Conservation (phyloP, 2,888 invertebrate species). For the Gryllus longicercus region DNA sequence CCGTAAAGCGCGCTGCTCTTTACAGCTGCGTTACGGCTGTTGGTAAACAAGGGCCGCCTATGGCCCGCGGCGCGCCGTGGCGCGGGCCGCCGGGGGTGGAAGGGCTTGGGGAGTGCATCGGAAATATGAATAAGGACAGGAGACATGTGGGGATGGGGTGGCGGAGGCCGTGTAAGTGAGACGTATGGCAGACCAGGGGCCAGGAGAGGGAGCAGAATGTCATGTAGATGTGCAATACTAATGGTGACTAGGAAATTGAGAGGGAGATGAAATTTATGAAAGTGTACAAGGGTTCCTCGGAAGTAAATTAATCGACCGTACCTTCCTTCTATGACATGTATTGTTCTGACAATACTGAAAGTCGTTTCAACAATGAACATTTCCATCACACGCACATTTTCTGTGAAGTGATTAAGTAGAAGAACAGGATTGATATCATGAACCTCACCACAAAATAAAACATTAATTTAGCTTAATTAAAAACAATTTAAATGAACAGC, state of each 20-base stretch:
- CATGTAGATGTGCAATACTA: neutral
- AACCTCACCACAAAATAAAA: no score
- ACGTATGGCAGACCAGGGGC: neutral
- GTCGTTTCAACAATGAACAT: no score
- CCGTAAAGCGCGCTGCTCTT: neutral
- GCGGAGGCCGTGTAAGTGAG: neutral
- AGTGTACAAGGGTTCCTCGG: no score
- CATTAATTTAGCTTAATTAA: no score
- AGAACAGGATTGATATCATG: no score
- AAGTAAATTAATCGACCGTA: no score
- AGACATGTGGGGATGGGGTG: neutral
- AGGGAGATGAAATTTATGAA: no score
- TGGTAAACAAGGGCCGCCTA: neutral
- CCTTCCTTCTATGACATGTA: no score
- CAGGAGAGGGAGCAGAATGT: neutral
- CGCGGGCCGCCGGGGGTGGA: neutral
- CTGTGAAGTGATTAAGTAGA: no score
- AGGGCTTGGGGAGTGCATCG: neutral
- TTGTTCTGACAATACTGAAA: no score
- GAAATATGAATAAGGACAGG: neutral
- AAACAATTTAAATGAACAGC: no score
- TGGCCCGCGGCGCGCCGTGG: neutral
- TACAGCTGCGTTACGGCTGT: conserved; percentile 8
- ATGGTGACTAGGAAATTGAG: neutral
- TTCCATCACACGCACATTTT: no score